phyloP scores from a whole-genome alignment of 1,140 invertebrate genomes.

The Hycleus phaleratus region DNA sequence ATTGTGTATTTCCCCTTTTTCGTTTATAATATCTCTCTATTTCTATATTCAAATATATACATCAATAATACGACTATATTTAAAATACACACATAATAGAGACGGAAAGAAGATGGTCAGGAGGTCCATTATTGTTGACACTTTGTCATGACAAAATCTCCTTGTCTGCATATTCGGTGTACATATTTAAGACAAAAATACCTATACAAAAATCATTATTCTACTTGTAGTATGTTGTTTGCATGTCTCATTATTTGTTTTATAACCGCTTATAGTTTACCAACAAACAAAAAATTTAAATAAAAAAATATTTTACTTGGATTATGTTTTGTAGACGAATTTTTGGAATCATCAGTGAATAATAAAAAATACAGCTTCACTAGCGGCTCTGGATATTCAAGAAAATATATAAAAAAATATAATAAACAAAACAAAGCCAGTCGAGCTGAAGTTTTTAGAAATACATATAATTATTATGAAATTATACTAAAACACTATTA shows the following conservation, averaged over 20 bases:
- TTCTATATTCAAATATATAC: no score
- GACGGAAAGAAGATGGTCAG: neutral
- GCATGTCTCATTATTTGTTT: conserved; percentile 34
- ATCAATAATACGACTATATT: no score
- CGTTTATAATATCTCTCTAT: conserved; percentile 14
- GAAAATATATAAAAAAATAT: conserved; percentile 6
- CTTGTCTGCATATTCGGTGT: conserved; percentile 29
- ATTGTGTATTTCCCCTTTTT: conserved; percentile 13
- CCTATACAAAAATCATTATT: conserved; percentile 22
- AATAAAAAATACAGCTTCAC: conserved; percentile 19
- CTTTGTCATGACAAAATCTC: conserved; percentile 22
- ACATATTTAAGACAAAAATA: conserved; percentile 27
- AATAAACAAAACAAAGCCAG: conserved; percentile 13
- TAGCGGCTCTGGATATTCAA: conserved; percentile 17
- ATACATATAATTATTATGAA: conserved; percentile 22
- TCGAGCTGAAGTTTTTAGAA: conserved; percentile 24
- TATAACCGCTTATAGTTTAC: conserved; percentile 38
- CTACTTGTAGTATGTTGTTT: conserved; percentile 33
- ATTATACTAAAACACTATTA: conserved; percentile 24
- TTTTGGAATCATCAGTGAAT: conserved; percentile 19
- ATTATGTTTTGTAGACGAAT: conserved; percentile 26
- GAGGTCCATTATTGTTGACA: conserved; percentile 15
- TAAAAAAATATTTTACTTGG: conserved; percentile 13
- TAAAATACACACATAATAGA: conserved; percentile 8
- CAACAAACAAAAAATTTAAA: conserved; percentile 13